phyloP scores from a whole-genome alignment of 2,113 vertebrate species.

The Laticauda laticaudata region DNA sequence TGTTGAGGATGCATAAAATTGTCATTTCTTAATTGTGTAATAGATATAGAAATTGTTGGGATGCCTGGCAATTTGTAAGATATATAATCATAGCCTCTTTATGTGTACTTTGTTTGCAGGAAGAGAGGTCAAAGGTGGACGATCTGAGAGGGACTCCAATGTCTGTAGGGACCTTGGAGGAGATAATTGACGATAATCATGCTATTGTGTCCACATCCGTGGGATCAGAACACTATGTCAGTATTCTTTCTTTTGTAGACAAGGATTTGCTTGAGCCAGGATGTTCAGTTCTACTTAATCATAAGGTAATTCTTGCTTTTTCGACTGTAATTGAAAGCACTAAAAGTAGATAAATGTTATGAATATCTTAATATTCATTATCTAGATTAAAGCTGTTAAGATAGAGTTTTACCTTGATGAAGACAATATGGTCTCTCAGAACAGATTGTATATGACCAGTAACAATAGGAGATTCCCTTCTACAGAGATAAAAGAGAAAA shows the following conservation, averaged over 20 bases:
- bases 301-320: slow-evolving; percentile 78
- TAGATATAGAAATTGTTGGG: neutral
- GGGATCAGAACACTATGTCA: slow-evolving; percentile 97
- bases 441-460: neutral
- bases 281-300: slow-evolving; percentile 96
- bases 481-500: neutral
- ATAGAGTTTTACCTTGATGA: neutral
- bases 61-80: neutral
- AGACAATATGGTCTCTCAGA: neutral
- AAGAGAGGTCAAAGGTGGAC: slow-evolving; percentile 97
- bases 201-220: slow-evolving; percentile 97
- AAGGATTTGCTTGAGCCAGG: slow-evolving; percentile 96
- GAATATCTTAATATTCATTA: neutral
- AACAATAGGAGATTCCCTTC: neutral
- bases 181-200: slow-evolving; percentile 98
- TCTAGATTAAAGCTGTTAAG: neutral
- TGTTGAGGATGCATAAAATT: neutral
- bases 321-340: neutral
- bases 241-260: slow-evolving; percentile 97
- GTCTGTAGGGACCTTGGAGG: slow-evolving; percentile 96
- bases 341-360: neutral
- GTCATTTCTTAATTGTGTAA: neutral
- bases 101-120: slow-evolving; percentile 69
- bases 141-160: slow-evolving; percentile 95
- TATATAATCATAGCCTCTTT: neutral